Evolutionary conservation across 2,113 vertebrate species (phyloP), one percentile per base, ranked within the genome.

Genomic region (Calidris pygmaea): DNA sequence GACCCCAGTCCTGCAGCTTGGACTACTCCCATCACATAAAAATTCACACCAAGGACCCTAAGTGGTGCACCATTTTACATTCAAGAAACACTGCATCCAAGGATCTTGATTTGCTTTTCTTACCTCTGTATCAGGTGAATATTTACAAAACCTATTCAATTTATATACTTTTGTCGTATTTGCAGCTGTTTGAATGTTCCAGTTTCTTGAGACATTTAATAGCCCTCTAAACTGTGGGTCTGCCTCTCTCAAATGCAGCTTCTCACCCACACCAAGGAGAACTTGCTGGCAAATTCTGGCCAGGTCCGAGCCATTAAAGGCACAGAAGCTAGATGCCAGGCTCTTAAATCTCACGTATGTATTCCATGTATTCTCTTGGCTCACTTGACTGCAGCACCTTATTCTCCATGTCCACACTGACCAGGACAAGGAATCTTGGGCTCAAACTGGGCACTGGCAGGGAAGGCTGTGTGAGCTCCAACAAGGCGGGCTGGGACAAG

Each of bases 401-500:
- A 3, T 62, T 76, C 52, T 87, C 23, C 20, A 6, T 23, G 15
- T 50, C 43, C 68, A 43, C 20, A 4, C 11, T 18, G 20, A n/a
- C 19, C 20, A 53, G 65, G 23, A 52, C 41, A 53, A 74, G 77
- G 79, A 74, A 68, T 53, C 12, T 24, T 62, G 41, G 53, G 5
- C 32, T 91, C 19, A 37, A 2, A 50, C 30, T 48, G 34, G n/a
- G 8, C 41, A 16, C 34, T 12, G 15, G 4, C 27, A 34, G n/a
- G 77, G 32, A 90, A 10, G n/a, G 22, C n/a, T 60, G 17, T 45
- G 41, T 12, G 32, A 82, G 16, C 19, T 27, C 41, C 18, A 8
- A 0, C 0, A 0, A 65, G 41, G 26, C 65, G 21, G 12, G 22
- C 58, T 48, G 56, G 56, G n/a, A 29, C 13, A 43, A 18, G 83